Conservation (phyloP, 2,888 invertebrate species). For the Drosophila austrosaltans region DNA sequence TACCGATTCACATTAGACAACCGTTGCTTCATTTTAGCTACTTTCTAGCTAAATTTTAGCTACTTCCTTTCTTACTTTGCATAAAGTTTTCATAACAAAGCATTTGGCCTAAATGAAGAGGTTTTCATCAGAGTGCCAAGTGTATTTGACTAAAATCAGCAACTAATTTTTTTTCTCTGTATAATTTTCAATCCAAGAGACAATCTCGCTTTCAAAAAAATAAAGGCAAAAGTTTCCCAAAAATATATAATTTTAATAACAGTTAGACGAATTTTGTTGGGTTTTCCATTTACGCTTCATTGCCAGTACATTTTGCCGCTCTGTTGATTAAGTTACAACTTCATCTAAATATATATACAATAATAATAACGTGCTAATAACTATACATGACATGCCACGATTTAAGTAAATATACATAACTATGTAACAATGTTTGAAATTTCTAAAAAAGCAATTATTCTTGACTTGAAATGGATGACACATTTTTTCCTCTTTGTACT, state of each 20-base stretch:
- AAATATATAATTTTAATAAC: constrained; percentile 10
- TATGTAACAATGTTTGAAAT: neutral
- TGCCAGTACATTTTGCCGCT: constrained; percentile 20
- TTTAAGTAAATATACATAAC: neutral
- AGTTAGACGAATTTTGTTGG: neutral
- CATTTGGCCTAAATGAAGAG: too few relatives aligned
- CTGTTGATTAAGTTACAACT: constrained; percentile 11
- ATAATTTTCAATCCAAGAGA: neutral
- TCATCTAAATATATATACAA: neutral
- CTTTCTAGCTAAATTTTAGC: too few relatives aligned
- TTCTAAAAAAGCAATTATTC: constrained; percentile 8
- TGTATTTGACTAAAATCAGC: neutral
- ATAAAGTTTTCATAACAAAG: too few relatives aligned
- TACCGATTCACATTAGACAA: too few relatives aligned
- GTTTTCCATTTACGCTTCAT: constrained; percentile 29
- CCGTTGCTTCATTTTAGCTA: too few relatives aligned
- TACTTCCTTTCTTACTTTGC: too few relatives aligned
- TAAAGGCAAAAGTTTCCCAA: neutral
- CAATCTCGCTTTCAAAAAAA: neutral
- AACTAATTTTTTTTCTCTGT: neutral
- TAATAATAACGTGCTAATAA: neutral
- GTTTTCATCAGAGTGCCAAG: too few relatives aligned
- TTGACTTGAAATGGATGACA: constrained; percentile 36
- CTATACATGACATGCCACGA: neutral
- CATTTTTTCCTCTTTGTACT: constrained; percentile 22